These are phyloP conservation scores for Fringilla coelebs DNA, from an alignment of 2,797 vertebrate genomes.

Conservation along the genomic window DNA sequence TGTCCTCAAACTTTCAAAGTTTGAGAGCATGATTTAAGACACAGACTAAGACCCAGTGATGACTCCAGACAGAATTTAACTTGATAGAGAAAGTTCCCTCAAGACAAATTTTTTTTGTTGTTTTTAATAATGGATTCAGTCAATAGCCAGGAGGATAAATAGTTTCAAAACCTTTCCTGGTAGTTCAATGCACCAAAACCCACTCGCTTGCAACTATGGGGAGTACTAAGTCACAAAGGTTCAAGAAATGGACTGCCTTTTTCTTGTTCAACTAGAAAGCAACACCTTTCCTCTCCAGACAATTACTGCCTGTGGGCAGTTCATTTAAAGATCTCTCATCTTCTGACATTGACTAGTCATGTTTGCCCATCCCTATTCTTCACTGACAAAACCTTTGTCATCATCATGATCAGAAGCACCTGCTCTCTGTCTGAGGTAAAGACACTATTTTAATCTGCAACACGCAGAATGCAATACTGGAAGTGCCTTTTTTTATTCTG, in stretches of 20 bases:
- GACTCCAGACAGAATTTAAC: background rate
- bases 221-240: accelerated
- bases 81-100: background rate
- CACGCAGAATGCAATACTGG: background rate
- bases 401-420: background rate
- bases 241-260: background rate
- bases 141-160: background rate
- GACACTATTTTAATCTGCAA: background rate
- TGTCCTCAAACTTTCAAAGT: background rate
- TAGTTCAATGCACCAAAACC: background rate
- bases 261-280: background rate
- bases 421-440: background rate
- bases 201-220: background rate
- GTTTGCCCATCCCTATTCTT: background rate
- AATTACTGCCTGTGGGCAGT: background rate
- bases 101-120: background rate
- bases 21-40: background rate
- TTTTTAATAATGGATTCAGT: background rate
- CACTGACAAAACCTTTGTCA: background rate
- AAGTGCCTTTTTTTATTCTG: background rate
- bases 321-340: background rate
- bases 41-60: background rate
- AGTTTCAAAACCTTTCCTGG: background rate
- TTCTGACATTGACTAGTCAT: background rate
- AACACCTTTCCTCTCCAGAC: background rate